phyloP scores from a whole-genome alignment of 53 echinoderm and acorn worm genomes.

The Apostichopus leukothele region DNA sequence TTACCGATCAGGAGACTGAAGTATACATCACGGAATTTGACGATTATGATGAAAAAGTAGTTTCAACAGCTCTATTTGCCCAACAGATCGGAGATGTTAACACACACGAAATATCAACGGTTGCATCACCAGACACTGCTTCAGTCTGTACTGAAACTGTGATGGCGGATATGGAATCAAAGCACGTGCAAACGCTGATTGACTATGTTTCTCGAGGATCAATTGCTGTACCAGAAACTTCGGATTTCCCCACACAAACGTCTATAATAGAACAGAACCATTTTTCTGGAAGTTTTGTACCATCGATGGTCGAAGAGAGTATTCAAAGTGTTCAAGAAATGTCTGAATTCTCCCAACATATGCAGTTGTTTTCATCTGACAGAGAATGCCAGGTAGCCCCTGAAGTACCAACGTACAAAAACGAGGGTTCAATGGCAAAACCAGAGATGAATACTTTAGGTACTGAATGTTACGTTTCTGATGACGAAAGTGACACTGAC shows the following conservation, averaged over 20 bases:
- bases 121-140: background rate
- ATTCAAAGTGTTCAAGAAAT: background rate
- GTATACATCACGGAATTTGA: conserved; percentile 24
- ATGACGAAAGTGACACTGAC: conserved; percentile 55
- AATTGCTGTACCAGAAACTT: background rate
- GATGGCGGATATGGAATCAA: background rate
- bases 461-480: conserved; percentile 27
- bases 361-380: background rate
- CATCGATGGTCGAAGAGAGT: conserved; percentile 9
- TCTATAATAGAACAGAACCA: background rate
- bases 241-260: conserved; percentile 5
- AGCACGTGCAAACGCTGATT: background rate
- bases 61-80: background rate
- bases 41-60: background rate
- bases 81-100: conserved; percentile 19
- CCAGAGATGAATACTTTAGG: conserved; percentile 4
- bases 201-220: conserved; percentile 5
- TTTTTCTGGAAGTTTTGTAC: conserved; percentile 7
- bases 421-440: conserved; percentile 15
- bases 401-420: background rate
- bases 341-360: conserved; percentile 10
- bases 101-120: background rate
- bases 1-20: conserved; percentile 23
- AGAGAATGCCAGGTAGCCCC: conserved; percentile 17
- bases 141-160: conserved; percentile 14